Conservation (phyloP, 2,113 vertebrate genomes). For the Dinomys branickii region DNA sequence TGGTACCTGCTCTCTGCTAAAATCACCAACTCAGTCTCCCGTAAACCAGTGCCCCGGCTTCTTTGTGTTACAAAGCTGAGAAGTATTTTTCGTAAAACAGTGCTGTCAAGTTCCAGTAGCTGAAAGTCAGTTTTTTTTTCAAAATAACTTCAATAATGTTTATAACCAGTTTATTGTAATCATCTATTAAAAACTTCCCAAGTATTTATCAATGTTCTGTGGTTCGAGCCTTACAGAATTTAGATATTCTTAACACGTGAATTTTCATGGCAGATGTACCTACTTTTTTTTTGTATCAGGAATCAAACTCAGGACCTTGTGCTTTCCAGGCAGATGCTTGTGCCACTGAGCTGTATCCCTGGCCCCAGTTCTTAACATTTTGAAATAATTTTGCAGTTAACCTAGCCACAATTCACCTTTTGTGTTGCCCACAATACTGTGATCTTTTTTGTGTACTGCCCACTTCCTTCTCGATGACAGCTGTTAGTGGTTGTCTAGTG, state of each 20-base stretch:
- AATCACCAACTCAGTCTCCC: background rate
- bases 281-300: too few relatives aligned
- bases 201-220: background rate
- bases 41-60: background rate
- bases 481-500: background rate
- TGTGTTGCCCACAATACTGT: background rate
- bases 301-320: too few relatives aligned
- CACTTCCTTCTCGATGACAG: background rate
- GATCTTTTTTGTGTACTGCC: background rate
- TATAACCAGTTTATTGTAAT: background rate
- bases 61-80: conserved; percentile 41
- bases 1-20: conserved; percentile 24
- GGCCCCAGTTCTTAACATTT: background rate
- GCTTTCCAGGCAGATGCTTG: too few relatives aligned
- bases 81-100: background rate
- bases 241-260: background rate
- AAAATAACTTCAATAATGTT: conserved; percentile 29
- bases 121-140: background rate
- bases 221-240: background rate
- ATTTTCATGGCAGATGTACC: too few relatives aligned
- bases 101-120: conserved; percentile 38
- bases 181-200: background rate
- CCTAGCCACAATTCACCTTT: background rate
- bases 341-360: too few relatives aligned
- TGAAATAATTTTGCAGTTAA: background rate